These are phyloP conservation scores for human DNA, from an alignment of 2,113 vertebrate genomes.

Conservation along the genomic window GRCh38 chr4:61531501-61532000, in stretches of 20 bases:
- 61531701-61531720: not conserved
- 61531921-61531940: not conserved
- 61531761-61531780: not conserved
- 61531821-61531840: conserved; percentile 5
- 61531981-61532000: conserved; percentile 24
- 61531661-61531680: not conserved
- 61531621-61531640: not conserved
- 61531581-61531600: not conserved
- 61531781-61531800: not conserved
- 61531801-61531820: not conserved
- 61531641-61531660: not conserved
- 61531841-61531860: not conserved
- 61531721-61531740: not conserved
- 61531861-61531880: not conserved
- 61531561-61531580: not conserved
- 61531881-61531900: not conserved
- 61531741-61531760: not conserved
- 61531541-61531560: not conserved
- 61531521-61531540: conserved; percentile 29
- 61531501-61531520: not conserved
- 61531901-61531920: not conserved
- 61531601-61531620: not conserved
- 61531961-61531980: not conserved
- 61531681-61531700: not conserved
- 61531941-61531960: not conserved